phyloP scores from a whole-genome alignment of 2,888 invertebrate genomes.

The Acanthosoma haemorrhoidale region DNA sequence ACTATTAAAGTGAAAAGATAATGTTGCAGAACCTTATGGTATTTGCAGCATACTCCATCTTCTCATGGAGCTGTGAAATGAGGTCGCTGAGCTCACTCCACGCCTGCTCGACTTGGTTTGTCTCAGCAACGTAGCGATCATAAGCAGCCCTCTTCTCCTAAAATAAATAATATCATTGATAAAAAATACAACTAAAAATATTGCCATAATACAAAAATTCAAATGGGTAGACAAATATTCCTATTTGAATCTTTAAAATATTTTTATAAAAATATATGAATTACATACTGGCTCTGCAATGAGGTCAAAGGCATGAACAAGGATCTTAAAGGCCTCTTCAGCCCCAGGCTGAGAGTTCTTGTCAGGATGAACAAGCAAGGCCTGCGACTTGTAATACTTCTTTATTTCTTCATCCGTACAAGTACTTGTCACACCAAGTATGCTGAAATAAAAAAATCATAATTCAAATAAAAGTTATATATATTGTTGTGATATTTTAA shows the following conservation, averaged over 20 bases:
- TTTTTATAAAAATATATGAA: no score
- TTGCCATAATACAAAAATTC: not conserved
- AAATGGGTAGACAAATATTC: no score
- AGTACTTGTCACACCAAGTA: slow-evolving; percentile 78
- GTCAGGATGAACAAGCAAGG: slow-evolving; percentile 91
- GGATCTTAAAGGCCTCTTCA: slow-evolving; percentile 92
- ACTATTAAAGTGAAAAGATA: no score
- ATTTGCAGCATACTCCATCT: slow-evolving; percentile 90
- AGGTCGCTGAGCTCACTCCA: slow-evolving; percentile 84
- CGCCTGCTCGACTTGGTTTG: slow-evolving; percentile 76
- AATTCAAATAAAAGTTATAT: no score
- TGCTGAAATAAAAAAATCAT: slow-evolving; percentile 51
- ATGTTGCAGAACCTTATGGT: slow-evolving; percentile 68
- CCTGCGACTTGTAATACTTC: slow-evolving; percentile 88
- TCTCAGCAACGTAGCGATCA: slow-evolving; percentile 66
- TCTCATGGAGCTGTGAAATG: slow-evolving; percentile 81
- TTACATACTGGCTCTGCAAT: slow-evolving; percentile 80
- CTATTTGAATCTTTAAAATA: no score
- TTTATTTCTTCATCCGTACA: slow-evolving; percentile 92
- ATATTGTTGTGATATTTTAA: no score
- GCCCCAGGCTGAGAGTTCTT: slow-evolving; percentile 93
- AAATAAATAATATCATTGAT: slow-evolving; percentile 33
- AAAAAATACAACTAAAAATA: not conserved
- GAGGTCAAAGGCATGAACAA: slow-evolving; percentile 90
- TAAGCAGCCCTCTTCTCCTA: slow-evolving; percentile 70